Base-by-base conservation (phyloP, 2,797 vertebrate species). In the Dermochelys coriacea region DNA sequence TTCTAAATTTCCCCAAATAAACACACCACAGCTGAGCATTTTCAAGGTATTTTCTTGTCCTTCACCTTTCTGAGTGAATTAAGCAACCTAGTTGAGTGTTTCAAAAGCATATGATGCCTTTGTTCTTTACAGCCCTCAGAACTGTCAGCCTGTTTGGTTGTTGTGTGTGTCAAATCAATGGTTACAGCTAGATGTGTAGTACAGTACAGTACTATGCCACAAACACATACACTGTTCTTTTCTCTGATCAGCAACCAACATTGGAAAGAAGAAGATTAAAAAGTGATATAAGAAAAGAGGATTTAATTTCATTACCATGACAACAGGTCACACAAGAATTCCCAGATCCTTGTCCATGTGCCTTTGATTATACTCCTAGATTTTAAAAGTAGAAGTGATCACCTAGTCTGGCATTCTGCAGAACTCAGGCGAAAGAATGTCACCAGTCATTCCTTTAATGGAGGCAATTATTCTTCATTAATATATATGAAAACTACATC, bases 1-100 rank as follows among this genome's bases (percentile, higher is more conserved):
- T 6, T 55, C 41, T 2, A 1, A 4, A 50, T 55, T 41, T 41
- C 54, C 49, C n/a, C 59, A 29, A 3, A 6, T 16, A 16, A 29
- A 31, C 27, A n/a, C 29, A 12, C 31, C 1, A 0, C 0, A 27
- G 8, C 4, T 12, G 3, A 2, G 9, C 6, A 8, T 2, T 14
- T 25, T 1, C 1, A 5, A 50, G 7, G 0, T 10, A 47, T 27
- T 47, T 79, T 2, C 71, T 4, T 55, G 31, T 45, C 27, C 3
- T 2, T 19, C 61, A 1, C 9, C 7, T 1, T 0, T 25, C 52
- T 7, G 74, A 34, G 19, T 0, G 29, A n/a, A 15, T 71, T 71
- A 41, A 71, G 21, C 68, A n/a, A 6, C 21, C 68, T n/a, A 41
- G 68, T 41, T 11, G 2, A 37, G 68, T 23, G 19, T 41, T n/a